These are phyloP conservation scores for Mastigias papua DNA, from an alignment of 30 jellyfish, hydroid and myxozoan genomes.

Conservation along the genomic window DNA sequence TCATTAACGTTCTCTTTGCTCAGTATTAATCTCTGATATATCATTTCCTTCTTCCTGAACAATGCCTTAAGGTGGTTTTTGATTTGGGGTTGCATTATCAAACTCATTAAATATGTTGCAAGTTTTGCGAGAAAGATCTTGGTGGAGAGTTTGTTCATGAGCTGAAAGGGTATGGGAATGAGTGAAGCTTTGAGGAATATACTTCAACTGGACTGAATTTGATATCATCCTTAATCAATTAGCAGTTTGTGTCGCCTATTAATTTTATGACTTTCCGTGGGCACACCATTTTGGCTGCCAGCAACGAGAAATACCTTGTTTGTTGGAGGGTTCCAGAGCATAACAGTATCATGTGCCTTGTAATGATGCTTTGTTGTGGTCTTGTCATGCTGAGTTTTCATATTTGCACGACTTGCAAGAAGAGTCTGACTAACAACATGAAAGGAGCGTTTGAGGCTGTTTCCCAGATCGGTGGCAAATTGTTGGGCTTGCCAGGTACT, in stretches of 20 bases:
- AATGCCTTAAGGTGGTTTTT: not conserved
- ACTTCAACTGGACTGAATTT: not conserved
- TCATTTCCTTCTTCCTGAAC: not conserved
- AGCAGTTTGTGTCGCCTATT: not conserved
- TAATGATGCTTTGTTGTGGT: conserved; percentile 27
- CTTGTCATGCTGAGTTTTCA: conserved; percentile 43
- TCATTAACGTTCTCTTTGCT: not conserved
- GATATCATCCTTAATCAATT: not conserved
- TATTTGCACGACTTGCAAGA: not conserved
- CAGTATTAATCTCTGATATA: not conserved
- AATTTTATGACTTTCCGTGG: conserved; percentile 15
- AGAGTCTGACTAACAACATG: conserved; percentile 17
- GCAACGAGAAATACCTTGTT: conserved; percentile 43
- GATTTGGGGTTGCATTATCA: not conserved
- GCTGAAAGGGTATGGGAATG: not conserved
- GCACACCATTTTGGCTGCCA: conserved; percentile 59
- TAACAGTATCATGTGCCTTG: conserved; percentile 33
- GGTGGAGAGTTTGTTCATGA: not conserved
- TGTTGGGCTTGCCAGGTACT: conserved; percentile 30
- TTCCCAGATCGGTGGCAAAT: conserved; percentile 25
- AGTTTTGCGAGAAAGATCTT: not conserved
- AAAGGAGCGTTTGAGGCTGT: conserved; percentile 11
- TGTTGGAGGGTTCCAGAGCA: conserved; percentile 31
- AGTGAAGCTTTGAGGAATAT: not conserved
- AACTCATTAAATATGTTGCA: not conserved